These are phyloP conservation scores for Brachystomella parvula DNA, from an alignment of 1,140 invertebrate species.

Conservation along the genomic window DNA sequence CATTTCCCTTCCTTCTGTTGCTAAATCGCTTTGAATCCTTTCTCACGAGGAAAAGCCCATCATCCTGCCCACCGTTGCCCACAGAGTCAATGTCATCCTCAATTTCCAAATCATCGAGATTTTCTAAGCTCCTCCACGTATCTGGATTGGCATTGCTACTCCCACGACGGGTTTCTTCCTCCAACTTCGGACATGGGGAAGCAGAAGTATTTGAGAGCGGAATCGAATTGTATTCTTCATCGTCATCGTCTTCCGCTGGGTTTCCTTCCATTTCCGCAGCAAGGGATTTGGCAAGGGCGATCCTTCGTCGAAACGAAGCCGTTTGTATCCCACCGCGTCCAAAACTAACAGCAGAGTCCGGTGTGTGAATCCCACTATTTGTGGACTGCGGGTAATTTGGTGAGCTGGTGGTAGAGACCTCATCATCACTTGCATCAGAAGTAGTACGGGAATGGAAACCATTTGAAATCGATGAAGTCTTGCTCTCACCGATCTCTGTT, in stretches of 20 bases:
- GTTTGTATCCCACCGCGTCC: constrained; percentile 12
- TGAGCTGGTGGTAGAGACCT: not conserved
- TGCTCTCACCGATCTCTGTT: not conserved
- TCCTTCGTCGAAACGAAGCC: constrained; percentile 25
- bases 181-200: not conserved
- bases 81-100: constrained; percentile 32
- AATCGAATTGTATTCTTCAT: constrained; percentile 11
- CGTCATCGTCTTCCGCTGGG: constrained; percentile 12
- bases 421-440: constrained; percentile 13
- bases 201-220: too few relatives aligned
- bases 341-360: not conserved
- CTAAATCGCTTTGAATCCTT: constrained; percentile 37
- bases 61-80: constrained; percentile 14
- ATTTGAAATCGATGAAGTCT: constrained; percentile 15
- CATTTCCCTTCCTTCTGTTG: constrained; percentile 22
- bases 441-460: constrained; percentile 20
- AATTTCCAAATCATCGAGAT: constrained; percentile 31
- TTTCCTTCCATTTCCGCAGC: not conserved
- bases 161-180: not conserved
- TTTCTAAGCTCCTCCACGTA: constrained; percentile 22
- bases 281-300: constrained; percentile 14
- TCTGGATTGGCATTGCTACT: not conserved
- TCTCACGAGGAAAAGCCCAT: constrained; percentile 25
- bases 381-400: not conserved
- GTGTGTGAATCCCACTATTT: not conserved